phyloP scores from a whole-genome alignment of 1,140 invertebrate species.

The Micrasema minimum region DNA sequence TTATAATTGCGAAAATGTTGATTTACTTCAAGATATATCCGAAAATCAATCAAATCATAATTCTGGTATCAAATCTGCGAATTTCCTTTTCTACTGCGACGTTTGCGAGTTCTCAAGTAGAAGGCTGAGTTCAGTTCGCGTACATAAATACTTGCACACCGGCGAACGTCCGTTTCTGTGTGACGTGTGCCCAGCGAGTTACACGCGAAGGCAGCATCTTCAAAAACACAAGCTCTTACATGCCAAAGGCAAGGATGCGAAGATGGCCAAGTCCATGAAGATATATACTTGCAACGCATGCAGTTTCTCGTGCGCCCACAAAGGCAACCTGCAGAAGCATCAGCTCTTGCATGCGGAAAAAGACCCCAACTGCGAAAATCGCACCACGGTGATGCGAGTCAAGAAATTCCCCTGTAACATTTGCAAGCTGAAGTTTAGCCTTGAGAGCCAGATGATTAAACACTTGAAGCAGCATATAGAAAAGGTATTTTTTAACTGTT shows the following conservation, averaged over 20 bases:
- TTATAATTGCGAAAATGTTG: too few species aligned
- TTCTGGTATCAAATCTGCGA: background rate
- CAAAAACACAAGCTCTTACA: slow-evolving; percentile 13
- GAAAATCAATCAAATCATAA: background rate
- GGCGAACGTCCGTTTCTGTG: slow-evolving; percentile 26
- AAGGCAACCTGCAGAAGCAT: slow-evolving; percentile 29
- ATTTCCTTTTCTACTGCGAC: slow-evolving; percentile 8
- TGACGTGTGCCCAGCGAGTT: slow-evolving; percentile 16
- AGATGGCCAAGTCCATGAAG: slow-evolving; percentile 20
- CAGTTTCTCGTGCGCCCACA: slow-evolving; percentile 21
- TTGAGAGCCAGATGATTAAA: slow-evolving; percentile 10
- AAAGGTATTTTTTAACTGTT: slow-evolving; percentile 14
- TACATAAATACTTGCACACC: slow-evolving; percentile 19
- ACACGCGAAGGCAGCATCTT: slow-evolving; percentile 8
- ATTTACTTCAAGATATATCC: too few species aligned
- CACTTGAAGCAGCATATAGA: slow-evolving; percentile 17
- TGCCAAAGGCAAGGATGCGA: slow-evolving; percentile 12
- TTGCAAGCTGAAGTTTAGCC: slow-evolving; percentile 16
- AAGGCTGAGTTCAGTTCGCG: slow-evolving; percentile 8
- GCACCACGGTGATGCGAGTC: background rate
- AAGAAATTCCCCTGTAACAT: slow-evolving; percentile 22
- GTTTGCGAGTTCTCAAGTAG: slow-evolving; percentile 16
- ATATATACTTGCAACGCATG: slow-evolving; percentile 8
- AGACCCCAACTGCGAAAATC: slow-evolving; percentile 7
- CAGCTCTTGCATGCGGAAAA: slow-evolving; percentile 4